Evolutionary conservation across 2,888 invertebrate genomes (phyloP), one percentile per base, ranked within the genome.

Genomic region (Volucella bombylans): DNA sequence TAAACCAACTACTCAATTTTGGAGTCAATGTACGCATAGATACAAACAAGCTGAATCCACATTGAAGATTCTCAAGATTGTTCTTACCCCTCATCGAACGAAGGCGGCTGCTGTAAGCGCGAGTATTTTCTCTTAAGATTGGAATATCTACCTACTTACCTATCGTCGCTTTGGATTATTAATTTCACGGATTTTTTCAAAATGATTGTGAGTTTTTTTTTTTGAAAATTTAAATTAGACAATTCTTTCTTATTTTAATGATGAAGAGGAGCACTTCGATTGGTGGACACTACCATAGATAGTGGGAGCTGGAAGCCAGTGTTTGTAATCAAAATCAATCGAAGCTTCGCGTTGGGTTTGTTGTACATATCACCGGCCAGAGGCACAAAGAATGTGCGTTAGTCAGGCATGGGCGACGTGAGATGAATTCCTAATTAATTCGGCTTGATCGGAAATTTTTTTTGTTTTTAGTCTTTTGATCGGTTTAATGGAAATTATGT

Each of bases 11-110:
- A 47, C 74, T 79, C 38, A 41, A 59, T 79, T 31, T 31, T 50
- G 74, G 74, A 83, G 83, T 83, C 83, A 83, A 79, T 31, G 79
- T 80, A 83, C 79, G 80, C 65, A 41, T 79, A 68, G 38, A 76
- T 69, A 72, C 31, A 31, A 31, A 6, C 31, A 31, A 31, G 31
- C 31, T 31, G 6, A 23, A 2, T 23, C 18, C 18, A 23, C 18
- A 23, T 23, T 23, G 18, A 31, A 31, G 31, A 31, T 31, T 31
- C 6, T 31, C 31, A 52, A 49, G 49, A 71, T 72, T 72, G 43
- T 55, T 47, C 47, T 11, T 52, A 15, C 18, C 11, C 31, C 39
- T 39, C 31, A 23, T n/a, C n/a, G 3, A 15, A 14, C 9, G 8
- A n/a, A 14, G 49, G 52, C 12, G 23, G 12, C 6, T 38, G 50